These are phyloP conservation scores for Ellobium chinense DNA, from an alignment of 2,888 invertebrate genomes.

Conservation along the genomic window DNA sequence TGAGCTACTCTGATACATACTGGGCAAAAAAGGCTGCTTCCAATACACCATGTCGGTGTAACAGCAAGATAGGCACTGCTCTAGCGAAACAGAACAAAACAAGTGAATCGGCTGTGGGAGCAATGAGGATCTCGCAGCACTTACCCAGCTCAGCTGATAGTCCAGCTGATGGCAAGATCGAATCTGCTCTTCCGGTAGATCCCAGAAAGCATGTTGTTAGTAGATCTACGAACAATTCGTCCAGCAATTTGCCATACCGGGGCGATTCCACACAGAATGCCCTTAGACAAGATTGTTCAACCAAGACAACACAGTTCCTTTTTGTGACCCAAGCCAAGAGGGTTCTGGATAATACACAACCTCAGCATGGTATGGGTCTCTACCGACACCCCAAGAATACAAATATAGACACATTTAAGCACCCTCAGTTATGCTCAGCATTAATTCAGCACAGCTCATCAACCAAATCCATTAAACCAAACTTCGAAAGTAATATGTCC, in stretches of 20 bases:
- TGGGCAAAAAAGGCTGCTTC: too few species aligned
- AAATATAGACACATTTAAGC: not conserved
- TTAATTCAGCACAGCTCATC: not conserved
- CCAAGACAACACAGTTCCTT: not conserved
- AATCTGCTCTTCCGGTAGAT: too few species aligned
- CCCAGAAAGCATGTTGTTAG: not conserved
- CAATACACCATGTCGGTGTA: too few species aligned
- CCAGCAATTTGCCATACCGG: slow-evolving; percentile 15
- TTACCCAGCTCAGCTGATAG: not conserved
- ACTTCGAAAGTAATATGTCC: too few species aligned
- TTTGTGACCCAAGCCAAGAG: slow-evolving; percentile 5
- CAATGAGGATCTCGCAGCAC: too few species aligned
- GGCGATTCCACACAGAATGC: not conserved
- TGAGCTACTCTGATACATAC: too few species aligned
- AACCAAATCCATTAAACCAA: not conserved
- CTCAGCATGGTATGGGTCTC: not conserved
- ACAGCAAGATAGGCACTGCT: too few species aligned
- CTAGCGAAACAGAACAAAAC: not conserved
- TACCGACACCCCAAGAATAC: not conserved
- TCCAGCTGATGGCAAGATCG: not conserved
- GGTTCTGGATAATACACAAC: not conserved
- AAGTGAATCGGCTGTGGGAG: not conserved
- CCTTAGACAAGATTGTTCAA: not conserved
- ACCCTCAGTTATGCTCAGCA: not conserved
- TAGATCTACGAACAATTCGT: slow-evolving; percentile 31